Percentiles rank a stretch among this genome's conserved stretches.
Conservation (phyloP, 2,113 vertebrate species). For the Engystomops pustulosus region DNA sequence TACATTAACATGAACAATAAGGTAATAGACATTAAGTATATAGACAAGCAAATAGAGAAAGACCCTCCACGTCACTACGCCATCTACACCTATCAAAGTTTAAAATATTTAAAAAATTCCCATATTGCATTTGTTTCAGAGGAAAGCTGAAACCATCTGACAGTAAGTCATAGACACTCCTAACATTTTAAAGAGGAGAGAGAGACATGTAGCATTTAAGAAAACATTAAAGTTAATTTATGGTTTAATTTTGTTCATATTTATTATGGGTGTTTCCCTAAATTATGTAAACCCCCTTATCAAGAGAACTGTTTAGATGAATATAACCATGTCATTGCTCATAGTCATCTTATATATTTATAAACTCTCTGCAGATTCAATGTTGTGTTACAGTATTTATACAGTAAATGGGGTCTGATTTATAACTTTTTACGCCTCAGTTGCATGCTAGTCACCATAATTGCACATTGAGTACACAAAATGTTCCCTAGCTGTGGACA, state of each 20-base stretch:
- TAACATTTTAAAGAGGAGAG: not conserved
- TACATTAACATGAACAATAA: constrained; percentile 35
- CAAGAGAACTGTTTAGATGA: not conserved
- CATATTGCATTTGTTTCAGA: not conserved
- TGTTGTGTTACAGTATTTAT: not conserved
- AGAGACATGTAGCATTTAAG: not conserved
- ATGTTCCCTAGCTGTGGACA: not conserved
- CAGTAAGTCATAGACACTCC: not conserved
- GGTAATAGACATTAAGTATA: not conserved
- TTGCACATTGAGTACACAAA: not conserved
- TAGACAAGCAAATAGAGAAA: not conserved
- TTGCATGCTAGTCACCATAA: not conserved
- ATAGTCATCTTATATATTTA: not conserved
- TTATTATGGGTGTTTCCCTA: constrained; percentile 3
- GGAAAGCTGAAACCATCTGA: not conserved
- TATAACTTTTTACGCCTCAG: not conserved
- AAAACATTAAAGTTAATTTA: constrained; percentile 5
- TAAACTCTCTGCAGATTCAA: not conserved
- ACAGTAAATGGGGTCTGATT: not conserved
- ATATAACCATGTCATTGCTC: not conserved
- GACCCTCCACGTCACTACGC: no score
- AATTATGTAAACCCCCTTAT: not conserved
- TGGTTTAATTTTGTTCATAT: not conserved
- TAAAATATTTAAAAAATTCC: not conserved
- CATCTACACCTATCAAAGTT: not conserved